Evolutionary conservation across 2,888 invertebrate genomes (phyloP).

Genomic region (Sinodicranocentrus sp.): DNA sequence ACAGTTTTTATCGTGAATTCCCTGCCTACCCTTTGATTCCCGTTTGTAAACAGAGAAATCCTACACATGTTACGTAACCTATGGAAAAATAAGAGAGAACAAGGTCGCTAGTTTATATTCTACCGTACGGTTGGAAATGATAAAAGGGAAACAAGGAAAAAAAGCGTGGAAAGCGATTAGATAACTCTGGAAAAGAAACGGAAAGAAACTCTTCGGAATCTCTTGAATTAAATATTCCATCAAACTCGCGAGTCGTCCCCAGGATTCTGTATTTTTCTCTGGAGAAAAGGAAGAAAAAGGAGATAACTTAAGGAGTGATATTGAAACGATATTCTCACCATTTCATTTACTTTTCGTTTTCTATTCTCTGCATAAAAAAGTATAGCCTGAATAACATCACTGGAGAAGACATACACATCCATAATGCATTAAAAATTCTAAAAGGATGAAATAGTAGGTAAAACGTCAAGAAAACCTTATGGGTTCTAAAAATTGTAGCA

Average conservation of each 20-base stretch:
- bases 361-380: background rate
- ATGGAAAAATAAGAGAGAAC: too few relatives aligned
- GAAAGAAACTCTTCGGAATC: background rate
- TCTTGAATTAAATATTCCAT: constrained; percentile 6
- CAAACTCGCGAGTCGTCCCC: constrained; percentile 1
- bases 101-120: background rate
- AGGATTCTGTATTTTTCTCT: background rate
- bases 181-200: background rate
- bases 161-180: background rate
- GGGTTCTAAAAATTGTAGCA: background rate
- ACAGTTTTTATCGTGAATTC: background rate
- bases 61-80: too few relatives aligned
- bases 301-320: too few relatives aligned
- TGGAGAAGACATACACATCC: background rate
- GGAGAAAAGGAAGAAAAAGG: too few relatives aligned
- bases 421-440: background rate
- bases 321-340: background rate
- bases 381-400: background rate
- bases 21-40: constrained; percentile 4
- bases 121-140: background rate
- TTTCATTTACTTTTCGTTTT: constrained; percentile 4
- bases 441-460: background rate
- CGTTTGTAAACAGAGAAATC: background rate
- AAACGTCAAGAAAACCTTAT: background rate
- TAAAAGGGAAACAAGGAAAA: background rate